Percentiles rank a stretch among this genome's conserved stretches.
These are phyloP conservation scores for Trogon melanurus DNA, from an alignment of 2,113 vertebrate species.

Conservation along the genomic window DNA sequence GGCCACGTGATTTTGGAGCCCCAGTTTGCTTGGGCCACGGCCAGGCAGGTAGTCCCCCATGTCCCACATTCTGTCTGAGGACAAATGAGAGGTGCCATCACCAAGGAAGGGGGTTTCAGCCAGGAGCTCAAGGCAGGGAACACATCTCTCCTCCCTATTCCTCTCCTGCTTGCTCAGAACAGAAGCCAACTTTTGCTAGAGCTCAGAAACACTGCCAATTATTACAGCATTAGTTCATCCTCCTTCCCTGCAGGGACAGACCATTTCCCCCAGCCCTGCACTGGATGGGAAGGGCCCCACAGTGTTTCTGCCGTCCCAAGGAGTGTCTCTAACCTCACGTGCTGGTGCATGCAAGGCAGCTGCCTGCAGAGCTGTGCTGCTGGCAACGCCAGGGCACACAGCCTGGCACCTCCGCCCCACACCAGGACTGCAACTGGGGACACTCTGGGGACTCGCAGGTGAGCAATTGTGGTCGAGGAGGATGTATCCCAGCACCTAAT, in stretches of 20 bases:
- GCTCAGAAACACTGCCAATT: neutral
- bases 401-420: neutral
- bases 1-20: fast-evolving
- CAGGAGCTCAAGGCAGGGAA: neutral
- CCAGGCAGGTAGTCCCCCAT: neutral
- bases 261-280: neutral
- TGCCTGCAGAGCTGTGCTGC: neutral
- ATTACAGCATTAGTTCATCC: neutral
- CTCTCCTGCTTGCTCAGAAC: neutral
- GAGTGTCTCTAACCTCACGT: fast-evolving
- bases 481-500: neutral
- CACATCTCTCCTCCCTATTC: neutral
- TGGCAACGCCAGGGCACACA: fast-evolving
- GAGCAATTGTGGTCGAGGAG: neutral
- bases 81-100: neutral
- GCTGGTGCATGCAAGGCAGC: neutral
- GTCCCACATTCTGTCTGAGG: neutral
- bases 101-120: neutral
- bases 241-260: neutral
- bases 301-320: neutral
- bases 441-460: neutral
- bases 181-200: neutral
- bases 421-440: neutral
- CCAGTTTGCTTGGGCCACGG: fast-evolving
- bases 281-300: fast-evolving